Base-by-base conservation (phyloP, 1,140 invertebrate species). In the Zaprionus inermis region DNA sequence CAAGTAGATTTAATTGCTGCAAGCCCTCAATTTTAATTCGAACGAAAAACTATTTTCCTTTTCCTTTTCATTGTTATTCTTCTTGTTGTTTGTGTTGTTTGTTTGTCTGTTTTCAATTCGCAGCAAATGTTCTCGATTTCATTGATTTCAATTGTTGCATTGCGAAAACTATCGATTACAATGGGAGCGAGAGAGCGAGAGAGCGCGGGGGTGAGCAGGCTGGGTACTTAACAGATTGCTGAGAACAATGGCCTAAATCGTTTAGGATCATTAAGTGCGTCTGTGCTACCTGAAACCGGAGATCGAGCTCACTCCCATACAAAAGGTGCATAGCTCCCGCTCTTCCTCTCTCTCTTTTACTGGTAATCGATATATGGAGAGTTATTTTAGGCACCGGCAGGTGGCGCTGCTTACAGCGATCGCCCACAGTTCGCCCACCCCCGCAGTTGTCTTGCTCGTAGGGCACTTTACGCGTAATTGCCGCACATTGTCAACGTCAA, bases 401-500 rank as follows among this genome's bases (percentile, higher is more conserved):
- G 68, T 70, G 68, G 68, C 68, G 68, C 67, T 68, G 66, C 34
- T 10, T 32, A 7, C 6, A 5, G 0, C 0, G 67, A 7, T 18
- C 68, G 58, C 49, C 68, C 59, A 52, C 57, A 54, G 34, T 7
- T 44, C n/a, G 12, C 18, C 57, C 24, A 52, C 44, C 66, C 24
- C 24, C 6, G 18, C 5, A 4, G 18, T 49, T 12, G 12, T 2
- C 54, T 11, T 24, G 65, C 69, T 81, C 78, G 78, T 69, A 72
- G 75, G 80, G 64, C 76, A 78, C 79, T 83, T 83, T 76, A 86
- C 69, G 72, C 72, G 59, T 81, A 86, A 86, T 86, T 86, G 82
- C 81, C 59, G 79, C 79, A 74, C 76, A 77, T 79, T 67, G 70
- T 72, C 71, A 65, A 65, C 57, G 64, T 34, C 55, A 44, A 61